Conservation (phyloP, 2,113 vertebrate genomes). For the Macrotis lagotis region DNA sequence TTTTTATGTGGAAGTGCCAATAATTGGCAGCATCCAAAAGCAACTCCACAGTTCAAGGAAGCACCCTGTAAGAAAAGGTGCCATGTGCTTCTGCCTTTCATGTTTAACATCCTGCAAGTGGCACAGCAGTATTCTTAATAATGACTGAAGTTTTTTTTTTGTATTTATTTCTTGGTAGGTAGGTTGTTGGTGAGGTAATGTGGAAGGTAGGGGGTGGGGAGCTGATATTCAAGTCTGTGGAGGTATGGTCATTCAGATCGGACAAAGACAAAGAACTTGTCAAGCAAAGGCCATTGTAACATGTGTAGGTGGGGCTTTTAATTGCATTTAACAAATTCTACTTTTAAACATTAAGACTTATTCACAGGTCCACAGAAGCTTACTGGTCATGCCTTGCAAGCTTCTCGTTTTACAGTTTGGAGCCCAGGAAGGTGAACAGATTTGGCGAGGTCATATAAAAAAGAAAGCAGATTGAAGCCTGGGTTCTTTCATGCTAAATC, state of each 20-base stretch:
- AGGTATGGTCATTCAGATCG: background rate
- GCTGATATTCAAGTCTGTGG: constrained; percentile 24
- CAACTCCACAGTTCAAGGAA: constrained; percentile 42
- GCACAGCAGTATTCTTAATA: background rate
- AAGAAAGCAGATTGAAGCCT: background rate
- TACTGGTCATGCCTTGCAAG: background rate
- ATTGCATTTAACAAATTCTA: background rate
- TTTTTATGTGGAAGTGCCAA: constrained; percentile 52
- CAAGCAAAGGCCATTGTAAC: background rate
- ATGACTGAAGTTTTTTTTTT: background rate
- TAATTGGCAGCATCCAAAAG: constrained; percentile 20
- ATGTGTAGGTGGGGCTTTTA: background rate
- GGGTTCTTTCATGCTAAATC: background rate
- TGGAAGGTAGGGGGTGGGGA: background rate
- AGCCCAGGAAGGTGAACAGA: background rate
- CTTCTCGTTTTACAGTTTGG: background rate
- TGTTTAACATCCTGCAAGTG: background rate
- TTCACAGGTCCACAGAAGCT: background rate
- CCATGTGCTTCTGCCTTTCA: background rate
- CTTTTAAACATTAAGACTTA: background rate
- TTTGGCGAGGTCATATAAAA: background rate
- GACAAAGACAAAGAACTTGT: background rate
- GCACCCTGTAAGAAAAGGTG: constrained; percentile 30
- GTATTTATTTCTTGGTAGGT: background rate
- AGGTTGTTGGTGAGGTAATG: background rate